Evolutionary conservation across 2,797 vertebrate species (phyloP).

Genomic region (Acanthis flammea): DNA sequence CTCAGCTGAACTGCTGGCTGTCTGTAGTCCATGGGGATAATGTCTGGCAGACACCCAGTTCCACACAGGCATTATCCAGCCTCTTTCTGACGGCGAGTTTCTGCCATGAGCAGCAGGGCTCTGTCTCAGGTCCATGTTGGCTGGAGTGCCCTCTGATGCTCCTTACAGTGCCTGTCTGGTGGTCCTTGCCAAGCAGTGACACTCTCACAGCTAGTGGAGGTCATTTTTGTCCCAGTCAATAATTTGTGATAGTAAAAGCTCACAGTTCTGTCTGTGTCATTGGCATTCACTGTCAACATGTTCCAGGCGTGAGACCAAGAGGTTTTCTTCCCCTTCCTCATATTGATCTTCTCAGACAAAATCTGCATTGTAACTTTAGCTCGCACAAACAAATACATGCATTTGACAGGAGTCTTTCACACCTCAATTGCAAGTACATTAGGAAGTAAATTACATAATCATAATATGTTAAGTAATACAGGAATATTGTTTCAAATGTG

Average conservation of each 20-base stretch:
- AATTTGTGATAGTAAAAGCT: background rate
- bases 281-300: background rate
- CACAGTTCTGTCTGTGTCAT: background rate
- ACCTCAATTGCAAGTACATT: background rate
- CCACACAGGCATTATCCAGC: background rate
- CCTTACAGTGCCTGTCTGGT: background rate
- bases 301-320: background rate
- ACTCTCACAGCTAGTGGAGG: background rate
- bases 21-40: background rate
- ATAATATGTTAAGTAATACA: background rate
- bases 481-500: background rate
- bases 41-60: background rate
- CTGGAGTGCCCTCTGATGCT: rapidly evolving
- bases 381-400: background rate
- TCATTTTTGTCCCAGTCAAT: rapidly evolving
- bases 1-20: background rate
- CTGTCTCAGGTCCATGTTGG: background rate
- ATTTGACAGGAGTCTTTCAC: background rate
- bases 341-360: background rate
- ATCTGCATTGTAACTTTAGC: background rate
- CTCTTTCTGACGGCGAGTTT: background rate
- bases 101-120: background rate
- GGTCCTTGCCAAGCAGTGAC: background rate
- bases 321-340: background rate
- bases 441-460: background rate